Base-by-base conservation (phyloP, 2,113 vertebrate genomes). In the Orthochromis malagaraziensis region DNA sequence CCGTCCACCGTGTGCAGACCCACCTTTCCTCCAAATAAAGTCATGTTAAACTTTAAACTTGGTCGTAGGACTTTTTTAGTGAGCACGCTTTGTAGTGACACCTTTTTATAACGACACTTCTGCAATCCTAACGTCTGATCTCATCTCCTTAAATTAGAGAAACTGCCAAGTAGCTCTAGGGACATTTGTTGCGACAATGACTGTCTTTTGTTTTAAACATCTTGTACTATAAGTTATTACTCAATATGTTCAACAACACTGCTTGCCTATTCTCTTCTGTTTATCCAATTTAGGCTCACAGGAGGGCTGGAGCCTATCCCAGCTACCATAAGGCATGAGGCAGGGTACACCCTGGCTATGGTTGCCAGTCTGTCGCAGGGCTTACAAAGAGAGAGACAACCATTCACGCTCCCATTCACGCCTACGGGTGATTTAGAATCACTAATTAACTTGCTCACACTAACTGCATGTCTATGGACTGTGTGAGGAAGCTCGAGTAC, bases 361-460 rank as follows among this genome's bases (percentile, higher is more conserved):
- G 60, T 13, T 65, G 33, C 33, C 60, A 5, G 1, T 65, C 33
- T 38, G 33, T 65, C 3, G 10, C 60, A 65, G 60, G 60, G 19
- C 60, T 65, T 38, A 65, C 3, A 38, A 6, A 65, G 33, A 38
- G 60, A 38, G 4, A 65, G 60, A 38, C 60, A 65, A 65, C 60
- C 60, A 65, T 38, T 65, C 60, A 65, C 19, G 3, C 60, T n/a
- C 33, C 33, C 31, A 65, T 65, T 65, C 31, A 65, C 19, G 5
- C 33, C 33, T 65, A 68, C 3, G 11, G 19, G 19, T 12, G 33
- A 38, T 68, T 65, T 38, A 38, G 33, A 68, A 68, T 68, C 33
- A 68, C 33, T 68, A n/a, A 68, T 68, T 68, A 38, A 68, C 63
- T 38, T 38, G 33, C 11, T 68, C 60, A 68, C 60, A 68, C 33